phyloP scores from a whole-genome alignment of 2,888 invertebrate species.

The Digitonthophagus gazella region DNA sequence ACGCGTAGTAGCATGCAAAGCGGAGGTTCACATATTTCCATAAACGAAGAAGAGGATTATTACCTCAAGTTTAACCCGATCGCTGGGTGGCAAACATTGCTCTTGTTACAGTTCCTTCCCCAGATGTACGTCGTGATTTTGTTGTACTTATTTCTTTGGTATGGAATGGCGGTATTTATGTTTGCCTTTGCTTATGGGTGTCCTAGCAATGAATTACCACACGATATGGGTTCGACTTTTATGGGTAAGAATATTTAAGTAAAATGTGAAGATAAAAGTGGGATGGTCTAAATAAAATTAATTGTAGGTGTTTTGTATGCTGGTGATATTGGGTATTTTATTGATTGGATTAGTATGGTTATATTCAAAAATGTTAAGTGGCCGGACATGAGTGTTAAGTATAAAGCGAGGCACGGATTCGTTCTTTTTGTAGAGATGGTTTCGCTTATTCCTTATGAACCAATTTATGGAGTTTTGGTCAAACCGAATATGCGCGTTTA shows the following conservation, averaged over 20 bases:
- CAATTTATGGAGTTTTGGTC: conserved; percentile 17
- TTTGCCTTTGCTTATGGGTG: conserved; percentile 9
- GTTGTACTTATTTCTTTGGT: conserved; percentile 10
- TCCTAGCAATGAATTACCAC: neutral
- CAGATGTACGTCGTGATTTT: conserved; percentile 18
- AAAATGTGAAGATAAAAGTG: too few relatives aligned
- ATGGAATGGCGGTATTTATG: conserved; percentile 2
- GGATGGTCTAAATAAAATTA: neutral
- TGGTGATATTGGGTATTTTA: conserved; percentile 24
- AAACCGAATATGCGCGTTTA: conserved; percentile 10
- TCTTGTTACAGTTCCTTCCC: conserved; percentile 22
- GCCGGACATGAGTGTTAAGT: neutral
- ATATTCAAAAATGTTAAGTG: conserved; percentile 23
- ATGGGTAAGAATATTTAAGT: neutral
- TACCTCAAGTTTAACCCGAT: conserved; percentile 21
- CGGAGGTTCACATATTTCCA: too few relatives aligned
- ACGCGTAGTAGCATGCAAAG: too few relatives aligned
- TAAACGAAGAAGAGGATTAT: conserved; percentile 9
- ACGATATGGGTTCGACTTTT: neutral
- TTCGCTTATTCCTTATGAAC: conserved; percentile 21
- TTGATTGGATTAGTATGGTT: conserved; percentile 23
- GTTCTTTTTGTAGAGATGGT: conserved; percentile 18
- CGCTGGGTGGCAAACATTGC: conserved; percentile 18
- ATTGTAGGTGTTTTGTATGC: conserved; percentile 23
- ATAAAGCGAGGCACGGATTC: conserved; percentile 16